Evolutionary conservation across 2,888 invertebrate species (phyloP), one percentile per base, ranked within the genome.

Genomic region (Microchrysa polita): DNA sequence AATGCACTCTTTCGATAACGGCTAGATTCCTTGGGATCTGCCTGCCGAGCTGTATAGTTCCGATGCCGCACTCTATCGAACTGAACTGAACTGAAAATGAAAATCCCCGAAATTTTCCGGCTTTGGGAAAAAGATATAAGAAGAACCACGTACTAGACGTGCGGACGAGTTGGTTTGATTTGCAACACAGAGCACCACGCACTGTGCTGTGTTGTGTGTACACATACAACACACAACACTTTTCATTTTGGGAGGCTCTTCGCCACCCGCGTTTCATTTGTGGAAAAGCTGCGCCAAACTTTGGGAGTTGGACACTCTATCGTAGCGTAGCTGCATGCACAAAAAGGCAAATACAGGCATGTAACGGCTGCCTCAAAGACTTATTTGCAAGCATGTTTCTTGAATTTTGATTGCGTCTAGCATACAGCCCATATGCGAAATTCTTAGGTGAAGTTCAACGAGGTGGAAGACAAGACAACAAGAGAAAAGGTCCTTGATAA

Each of bases 211-310:
- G n/a, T n/a, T n/a, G n/a, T n/a, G n/a, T n/a, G n/a, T n/a, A n/a
- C n/a, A n/a, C n/a, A 61, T 34, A 16, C 40, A 40, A 16, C 40
- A 61, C 23, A n/a, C n/a, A n/a, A n/a, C 12, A 16, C 12, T 5
- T 59, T 14, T 34, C 27, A 60, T 23, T 10, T 61, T 23, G 23
- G 18, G 9, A 40, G 61, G 16, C 61, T n/a, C n/a, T 61, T 40
- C 40, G 40, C 48, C 48, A n/a, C 12, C 48, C 48, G 27, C 27
- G 12, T 48, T 4, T n/a, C n/a, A n/a, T n/a, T 2, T 34, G 48
- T 48, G 48, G 48, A 48, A 48, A 48, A 48, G 61, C 61, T 61
- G 61, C 61, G 61, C 61, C 27, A n/a, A 61, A 61, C 16, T 61
- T 34, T 23, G n/a, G n/a, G n/a, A n/a, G n/a, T n/a, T n/a, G n/a